A percentile compares a stretch with the other conserved stretches of the same genome.
Evolutionary conservation across 2,113 vertebrate species (phyloP).

Genomic region (Himantopus leucocephalus): DNA sequence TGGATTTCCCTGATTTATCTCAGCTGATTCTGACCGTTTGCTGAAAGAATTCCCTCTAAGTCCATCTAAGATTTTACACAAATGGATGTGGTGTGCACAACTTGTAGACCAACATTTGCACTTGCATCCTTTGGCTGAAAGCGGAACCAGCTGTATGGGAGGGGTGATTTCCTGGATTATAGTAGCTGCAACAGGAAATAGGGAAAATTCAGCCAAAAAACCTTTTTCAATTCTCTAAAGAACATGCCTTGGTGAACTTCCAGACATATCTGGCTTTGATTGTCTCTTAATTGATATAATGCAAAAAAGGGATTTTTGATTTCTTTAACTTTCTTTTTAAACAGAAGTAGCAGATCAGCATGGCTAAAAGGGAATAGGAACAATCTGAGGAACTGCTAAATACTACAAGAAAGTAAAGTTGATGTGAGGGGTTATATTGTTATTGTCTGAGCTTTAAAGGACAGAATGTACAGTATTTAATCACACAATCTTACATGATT

Average conservation of each 20-base stretch:
- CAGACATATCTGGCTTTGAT: background rate
- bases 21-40: background rate
- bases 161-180: background rate
- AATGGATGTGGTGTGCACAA: background rate
- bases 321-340: background rate
- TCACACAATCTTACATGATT: rapidly evolving
- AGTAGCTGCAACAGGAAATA: background rate
- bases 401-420: background rate
- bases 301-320: background rate
- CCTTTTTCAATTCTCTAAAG: background rate
- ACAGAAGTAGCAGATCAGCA: background rate
- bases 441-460: background rate
- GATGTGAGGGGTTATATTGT: background rate
- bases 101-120: background rate
- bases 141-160: background rate
- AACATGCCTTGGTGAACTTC: background rate
- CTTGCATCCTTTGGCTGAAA: background rate
- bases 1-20: background rate
- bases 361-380: background rate
- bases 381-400: background rate
- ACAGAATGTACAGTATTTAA: background rate
- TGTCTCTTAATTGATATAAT: background rate
- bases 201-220: background rate
- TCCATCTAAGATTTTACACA: background rate
- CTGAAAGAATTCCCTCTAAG: background rate